Conservation (phyloP, 2,113 vertebrate genomes). For the Lamprotornis superbus region DNA sequence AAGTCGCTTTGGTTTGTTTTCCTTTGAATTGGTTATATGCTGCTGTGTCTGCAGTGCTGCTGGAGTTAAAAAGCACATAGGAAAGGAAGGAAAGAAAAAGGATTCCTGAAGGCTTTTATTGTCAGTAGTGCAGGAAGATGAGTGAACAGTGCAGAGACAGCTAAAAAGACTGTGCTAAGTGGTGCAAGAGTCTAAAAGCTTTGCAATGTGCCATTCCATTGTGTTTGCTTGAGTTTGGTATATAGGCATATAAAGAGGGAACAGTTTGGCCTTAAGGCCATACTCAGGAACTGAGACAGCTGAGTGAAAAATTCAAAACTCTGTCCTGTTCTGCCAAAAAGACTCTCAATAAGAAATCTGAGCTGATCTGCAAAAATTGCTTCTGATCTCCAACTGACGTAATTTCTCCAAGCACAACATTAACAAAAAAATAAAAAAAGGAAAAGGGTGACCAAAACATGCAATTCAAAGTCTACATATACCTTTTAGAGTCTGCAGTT, state of each 20-base stretch:
- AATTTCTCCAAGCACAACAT: neutral
- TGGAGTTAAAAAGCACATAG: neutral
- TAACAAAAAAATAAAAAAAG: neutral
- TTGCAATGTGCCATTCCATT: neutral
- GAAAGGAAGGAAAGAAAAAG: neutral
- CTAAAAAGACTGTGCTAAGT: neutral
- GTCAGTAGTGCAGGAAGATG: neutral
- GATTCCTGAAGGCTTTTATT: neutral
- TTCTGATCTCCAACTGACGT: neutral
- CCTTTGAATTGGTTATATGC: neutral
- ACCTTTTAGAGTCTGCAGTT: neutral
- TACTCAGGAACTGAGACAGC: neutral
- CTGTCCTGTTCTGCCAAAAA: neutral
- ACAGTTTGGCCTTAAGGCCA: neutral
- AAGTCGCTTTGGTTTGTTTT: neutral
- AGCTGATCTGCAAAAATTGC: neutral
- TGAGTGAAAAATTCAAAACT: neutral
- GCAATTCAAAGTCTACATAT: neutral
- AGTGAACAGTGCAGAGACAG: constrained; percentile 40
- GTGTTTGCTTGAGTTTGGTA: neutral
- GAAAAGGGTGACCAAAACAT: neutral
- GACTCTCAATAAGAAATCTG: neutral
- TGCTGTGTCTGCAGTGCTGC: neutral
- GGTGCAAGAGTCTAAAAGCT: constrained; percentile 17
- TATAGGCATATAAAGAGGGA: neutral